These are phyloP conservation scores for Leptodactylus fuscus DNA, from an alignment of 2,113 vertebrate genomes.

Conservation along the genomic window DNA sequence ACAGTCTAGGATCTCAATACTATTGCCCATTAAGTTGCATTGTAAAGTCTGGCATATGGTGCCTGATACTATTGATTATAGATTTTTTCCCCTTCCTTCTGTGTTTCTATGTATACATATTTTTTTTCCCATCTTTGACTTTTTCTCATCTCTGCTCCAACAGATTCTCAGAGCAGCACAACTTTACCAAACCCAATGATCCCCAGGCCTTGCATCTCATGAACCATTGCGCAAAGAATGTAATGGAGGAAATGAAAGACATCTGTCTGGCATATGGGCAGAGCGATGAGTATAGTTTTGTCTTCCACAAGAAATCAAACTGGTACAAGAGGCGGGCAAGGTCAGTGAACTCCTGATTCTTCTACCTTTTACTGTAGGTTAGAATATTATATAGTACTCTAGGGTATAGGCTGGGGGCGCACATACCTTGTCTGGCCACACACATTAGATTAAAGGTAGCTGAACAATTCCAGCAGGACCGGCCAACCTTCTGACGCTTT, in stretches of 20 bases:
- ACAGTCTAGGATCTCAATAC: no score
- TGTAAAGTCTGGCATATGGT: no score
- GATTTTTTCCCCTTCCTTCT: neutral
- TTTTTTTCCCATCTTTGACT: no score
- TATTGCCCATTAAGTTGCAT: no score
- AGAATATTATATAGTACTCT: no score
- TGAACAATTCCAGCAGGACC: no score
- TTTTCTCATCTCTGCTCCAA: neutral
- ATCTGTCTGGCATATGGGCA: conserved; percentile 92
- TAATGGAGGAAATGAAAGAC: conserved; percentile 93
- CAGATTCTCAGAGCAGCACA: conserved; percentile 93
- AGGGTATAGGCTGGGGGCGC: no score
- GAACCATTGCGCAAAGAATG: conserved; percentile 85
- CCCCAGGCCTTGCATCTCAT: conserved; percentile 87
- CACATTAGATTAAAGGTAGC: no score
- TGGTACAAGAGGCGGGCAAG: conserved; percentile 98
- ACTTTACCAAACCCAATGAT: conserved; percentile 92
- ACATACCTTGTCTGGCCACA: no score
- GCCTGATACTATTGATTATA: no score
- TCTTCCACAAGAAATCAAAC: conserved; percentile 88
- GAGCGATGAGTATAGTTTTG: conserved; percentile 97
- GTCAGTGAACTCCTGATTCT: conserved; percentile 71
- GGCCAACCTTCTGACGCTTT: no score
- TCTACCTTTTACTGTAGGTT: neutral
- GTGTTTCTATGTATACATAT: no score